Evolutionary conservation across 2,888 invertebrate species (phyloP).

Genomic region (Leptopterna dolabrata): DNA sequence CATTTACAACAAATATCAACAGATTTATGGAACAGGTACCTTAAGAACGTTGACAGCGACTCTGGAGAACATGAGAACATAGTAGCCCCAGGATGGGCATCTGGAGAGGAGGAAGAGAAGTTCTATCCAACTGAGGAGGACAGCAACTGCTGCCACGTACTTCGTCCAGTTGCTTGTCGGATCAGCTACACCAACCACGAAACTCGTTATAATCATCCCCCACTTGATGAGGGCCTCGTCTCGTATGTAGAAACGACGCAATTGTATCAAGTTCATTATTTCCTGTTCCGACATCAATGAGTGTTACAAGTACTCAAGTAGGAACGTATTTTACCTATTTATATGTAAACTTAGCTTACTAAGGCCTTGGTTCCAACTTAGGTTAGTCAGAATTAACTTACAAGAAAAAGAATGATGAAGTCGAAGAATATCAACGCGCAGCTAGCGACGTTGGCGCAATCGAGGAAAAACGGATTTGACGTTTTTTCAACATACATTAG

Average conservation of each 20-base stretch:
- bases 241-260: slow-evolving; percentile 69
- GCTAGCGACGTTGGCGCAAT: slow-evolving; percentile 33
- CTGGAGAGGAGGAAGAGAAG: slow-evolving; percentile 72
- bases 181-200: slow-evolving; percentile 66
- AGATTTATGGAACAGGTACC: too few species aligned
- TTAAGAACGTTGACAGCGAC: slow-evolving; percentile 72
- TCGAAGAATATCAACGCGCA: slow-evolving; percentile 47
- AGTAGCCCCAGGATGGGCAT: slow-evolving; percentile 73
- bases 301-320: neutral
- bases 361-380: too few species aligned
- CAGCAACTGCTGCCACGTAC: slow-evolving; percentile 69
- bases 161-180: slow-evolving; percentile 51
- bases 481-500: slow-evolving; percentile 54
- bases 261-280: slow-evolving; percentile 70
- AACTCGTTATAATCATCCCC: slow-evolving; percentile 66
- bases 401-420: slow-evolving; percentile 49
- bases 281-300: slow-evolving; percentile 66
- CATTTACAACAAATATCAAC: too few species aligned
- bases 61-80: slow-evolving; percentile 73
- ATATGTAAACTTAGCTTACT: too few species aligned
- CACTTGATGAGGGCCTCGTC: slow-evolving; percentile 73
- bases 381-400: too few species aligned
- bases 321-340: too few species aligned
- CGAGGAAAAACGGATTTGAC: neutral
- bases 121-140: slow-evolving; percentile 72